These are phyloP conservation scores for Podiceps cristatus DNA, from an alignment of 2,113 vertebrate genomes.

Conservation along the genomic window DNA sequence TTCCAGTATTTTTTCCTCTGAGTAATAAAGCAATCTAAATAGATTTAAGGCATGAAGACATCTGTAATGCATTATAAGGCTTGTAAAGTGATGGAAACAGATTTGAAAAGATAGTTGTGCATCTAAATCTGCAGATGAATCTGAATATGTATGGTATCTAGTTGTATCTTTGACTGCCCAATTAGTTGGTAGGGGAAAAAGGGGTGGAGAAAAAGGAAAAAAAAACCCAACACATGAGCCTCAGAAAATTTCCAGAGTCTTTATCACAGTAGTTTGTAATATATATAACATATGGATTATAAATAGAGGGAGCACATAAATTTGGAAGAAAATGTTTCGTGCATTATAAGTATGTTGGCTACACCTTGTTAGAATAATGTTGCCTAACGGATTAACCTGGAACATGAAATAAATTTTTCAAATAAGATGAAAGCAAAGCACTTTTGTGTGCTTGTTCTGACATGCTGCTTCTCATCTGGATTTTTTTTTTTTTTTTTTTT, in stretches of 20 bases:
- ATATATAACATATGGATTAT: not conserved
- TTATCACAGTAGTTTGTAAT: not conserved
- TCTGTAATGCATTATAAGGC: not conserved
- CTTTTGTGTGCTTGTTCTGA: not conserved
- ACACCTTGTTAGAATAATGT: not conserved
- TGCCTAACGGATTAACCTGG: not conserved
- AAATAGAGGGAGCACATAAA: not conserved
- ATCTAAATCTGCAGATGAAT: not conserved
- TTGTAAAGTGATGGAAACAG: not conserved
- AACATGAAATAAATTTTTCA: not conserved
- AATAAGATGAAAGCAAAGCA: not conserved
- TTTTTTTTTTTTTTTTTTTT: not conserved
- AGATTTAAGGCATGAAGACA: not conserved
- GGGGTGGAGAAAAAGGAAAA: not conserved
- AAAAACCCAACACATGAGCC: accelerated
- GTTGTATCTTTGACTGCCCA: not conserved
- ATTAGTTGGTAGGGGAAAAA: not conserved
- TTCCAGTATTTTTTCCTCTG: not conserved
- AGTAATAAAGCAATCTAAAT: not conserved
- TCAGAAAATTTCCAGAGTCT: not conserved
- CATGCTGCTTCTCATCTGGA: not conserved
- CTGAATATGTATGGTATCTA: not conserved
- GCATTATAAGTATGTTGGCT: not conserved
- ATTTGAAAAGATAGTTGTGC: not conserved
- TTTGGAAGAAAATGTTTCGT: not conserved